Evolutionary conservation across 2,888 invertebrate genomes (phyloP), one percentile per base, ranked within the genome.

Genomic region (Chydorus sphaericus): DNA sequence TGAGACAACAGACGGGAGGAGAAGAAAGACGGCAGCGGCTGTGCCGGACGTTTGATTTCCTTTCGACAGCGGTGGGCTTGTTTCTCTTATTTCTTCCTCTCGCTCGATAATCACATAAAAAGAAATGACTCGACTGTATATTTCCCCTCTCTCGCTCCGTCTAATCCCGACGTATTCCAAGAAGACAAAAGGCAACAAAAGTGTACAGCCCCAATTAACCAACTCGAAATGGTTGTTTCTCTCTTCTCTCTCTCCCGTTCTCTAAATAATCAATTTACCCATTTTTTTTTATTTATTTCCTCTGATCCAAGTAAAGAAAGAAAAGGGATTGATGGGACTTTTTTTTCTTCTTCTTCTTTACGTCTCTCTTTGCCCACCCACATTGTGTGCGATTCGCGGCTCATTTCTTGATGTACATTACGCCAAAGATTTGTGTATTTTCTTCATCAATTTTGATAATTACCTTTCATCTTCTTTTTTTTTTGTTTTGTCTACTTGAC

Each of bases 361-460:
- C n/a, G 10, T 14, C 20, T 39, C 39, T 16, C 16, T 39, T 39
- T 16, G n/a, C 36, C 16, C 10, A 20, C 39, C 16, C 28, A 14
- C 44, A 44, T 44, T 20, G 44, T 26, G 44, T 44, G 44, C 44
- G 28, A 26, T 23, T 44, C 44, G 26, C 28, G 44, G 44, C 44
- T 44, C 44, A 39, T 39, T n/a, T 44, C 28, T 44, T 44, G 28
- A 28, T 44, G 44, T 44, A 44, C 44, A 44, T 44, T 44, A 44
- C 44, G 44, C 44, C 26, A 44, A 44, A 44, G 44, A 44, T 28
- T 44, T 44, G 44, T 44, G 28, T 44, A 26, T 44, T 44, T n/a
- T 16, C 28, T 44, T 44, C n/a, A 8, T 44, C 20, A n/a, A n/a
- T n/a, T n/a, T n/a, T n/a, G n/a, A n/a, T n/a, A n/a, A n/a, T n/a